Evolutionary conservation across 2,797 vertebrate genomes (phyloP).

Genomic region (Chloroceryle inda): DNA sequence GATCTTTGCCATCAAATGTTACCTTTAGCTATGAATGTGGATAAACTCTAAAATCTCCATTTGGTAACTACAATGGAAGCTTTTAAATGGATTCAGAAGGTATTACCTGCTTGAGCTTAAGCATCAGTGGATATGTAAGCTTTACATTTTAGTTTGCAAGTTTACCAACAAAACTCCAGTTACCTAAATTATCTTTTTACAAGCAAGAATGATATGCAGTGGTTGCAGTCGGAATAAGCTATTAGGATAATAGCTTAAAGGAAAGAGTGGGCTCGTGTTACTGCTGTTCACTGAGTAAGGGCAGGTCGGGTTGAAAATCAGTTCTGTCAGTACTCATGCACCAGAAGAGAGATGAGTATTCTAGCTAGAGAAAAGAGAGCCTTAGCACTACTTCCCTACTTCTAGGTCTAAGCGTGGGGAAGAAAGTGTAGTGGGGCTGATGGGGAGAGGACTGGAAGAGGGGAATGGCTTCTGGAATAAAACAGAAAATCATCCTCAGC

Average conservation of each 20-base stretch:
- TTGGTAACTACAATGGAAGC: neutral
- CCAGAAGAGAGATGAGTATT: neutral
- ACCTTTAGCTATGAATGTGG: neutral
- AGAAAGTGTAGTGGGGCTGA: neutral
- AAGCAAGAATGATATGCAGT: neutral
- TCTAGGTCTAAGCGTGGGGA: neutral
- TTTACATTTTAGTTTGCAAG: neutral
- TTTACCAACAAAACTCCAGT: neutral
- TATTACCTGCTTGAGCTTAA: neutral
- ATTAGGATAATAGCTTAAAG: too few species aligned
- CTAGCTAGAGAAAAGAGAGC: neutral
- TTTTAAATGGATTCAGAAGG: neutral
- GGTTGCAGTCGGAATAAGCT: neutral
- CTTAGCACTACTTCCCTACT: neutral
- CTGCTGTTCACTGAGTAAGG: neutral
- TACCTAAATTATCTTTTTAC: neutral
- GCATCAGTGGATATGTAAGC: neutral
- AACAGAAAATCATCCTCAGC: neutral
- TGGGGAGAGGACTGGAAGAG: neutral
- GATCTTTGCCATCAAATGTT: neutral
- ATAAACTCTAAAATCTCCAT: neutral
- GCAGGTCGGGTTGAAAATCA: neutral
- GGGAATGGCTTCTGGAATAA: neutral
- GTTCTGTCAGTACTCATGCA: neutral
- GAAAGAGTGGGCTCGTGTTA: neutral